Evolutionary conservation across 2,113 vertebrate genomes (phyloP).

Genomic region (Leucosticte australis): DNA sequence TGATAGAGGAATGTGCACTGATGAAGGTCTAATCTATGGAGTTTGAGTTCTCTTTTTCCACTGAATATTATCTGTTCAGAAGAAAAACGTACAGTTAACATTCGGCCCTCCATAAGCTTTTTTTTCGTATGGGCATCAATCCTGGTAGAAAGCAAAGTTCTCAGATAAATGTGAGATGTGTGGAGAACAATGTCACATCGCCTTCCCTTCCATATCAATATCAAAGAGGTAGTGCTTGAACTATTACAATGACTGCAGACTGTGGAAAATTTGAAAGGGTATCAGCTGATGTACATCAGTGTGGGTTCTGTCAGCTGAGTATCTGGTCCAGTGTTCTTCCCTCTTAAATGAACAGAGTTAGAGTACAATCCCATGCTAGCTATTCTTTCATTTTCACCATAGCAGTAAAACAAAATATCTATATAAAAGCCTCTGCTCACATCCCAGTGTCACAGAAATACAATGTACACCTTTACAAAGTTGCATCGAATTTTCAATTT

Average conservation of each 20-base stretch:
- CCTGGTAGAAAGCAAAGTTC: not conserved
- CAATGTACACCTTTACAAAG: not conserved
- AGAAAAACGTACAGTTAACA: not conserved
- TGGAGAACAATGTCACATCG: not conserved
- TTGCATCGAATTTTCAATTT: not conserved
- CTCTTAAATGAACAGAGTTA: not conserved
- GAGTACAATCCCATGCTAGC: not conserved
- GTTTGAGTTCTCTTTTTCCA: not conserved
- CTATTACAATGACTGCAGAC: not conserved
- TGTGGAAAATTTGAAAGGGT: not conserved
- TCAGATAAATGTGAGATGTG: not conserved
- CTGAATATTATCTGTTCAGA: not conserved
- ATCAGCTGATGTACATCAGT: not conserved
- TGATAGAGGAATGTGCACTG: not conserved
- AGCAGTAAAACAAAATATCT: not conserved
- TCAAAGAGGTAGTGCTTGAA: not conserved
- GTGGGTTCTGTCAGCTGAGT: not conserved
- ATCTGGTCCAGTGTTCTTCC: not conserved
- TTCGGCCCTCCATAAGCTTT: not conserved
- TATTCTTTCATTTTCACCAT: not conserved
- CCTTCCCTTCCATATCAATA: not conserved
- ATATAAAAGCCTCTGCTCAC: not conserved
- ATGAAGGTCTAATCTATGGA: not conserved
- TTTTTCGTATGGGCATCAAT: not conserved
- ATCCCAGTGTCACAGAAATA: not conserved